Evolutionary conservation across 2,113 vertebrate species (phyloP).

Genomic region (Pavo muticus): DNA sequence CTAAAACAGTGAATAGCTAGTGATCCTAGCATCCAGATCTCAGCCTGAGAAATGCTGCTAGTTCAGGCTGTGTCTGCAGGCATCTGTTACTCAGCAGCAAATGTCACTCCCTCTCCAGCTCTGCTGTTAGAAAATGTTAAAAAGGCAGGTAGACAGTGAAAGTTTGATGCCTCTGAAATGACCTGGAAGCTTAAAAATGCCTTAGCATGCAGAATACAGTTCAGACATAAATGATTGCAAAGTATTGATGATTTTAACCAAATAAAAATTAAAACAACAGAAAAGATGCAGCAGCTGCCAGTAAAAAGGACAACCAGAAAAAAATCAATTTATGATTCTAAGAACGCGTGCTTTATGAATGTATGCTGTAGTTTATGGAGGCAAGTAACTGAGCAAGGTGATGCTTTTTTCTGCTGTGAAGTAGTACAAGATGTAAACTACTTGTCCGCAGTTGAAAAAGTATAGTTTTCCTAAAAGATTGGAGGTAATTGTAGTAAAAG

Average conservation of each 20-base stretch:
- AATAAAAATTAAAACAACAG: not conserved
- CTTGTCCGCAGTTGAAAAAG: not conserved
- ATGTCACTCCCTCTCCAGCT: conserved; percentile 10
- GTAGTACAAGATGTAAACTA: not conserved
- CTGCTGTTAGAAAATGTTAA: conserved; percentile 49
- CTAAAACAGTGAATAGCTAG: not conserved
- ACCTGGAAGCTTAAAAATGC: conserved; percentile 15
- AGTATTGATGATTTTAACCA: not conserved
- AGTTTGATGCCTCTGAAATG: conserved; percentile 53
- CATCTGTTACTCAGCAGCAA: conserved; percentile 37
- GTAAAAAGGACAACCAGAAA: not conserved
- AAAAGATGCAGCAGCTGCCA: not conserved
- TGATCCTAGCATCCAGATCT: conserved; percentile 3
- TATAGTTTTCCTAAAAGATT: not conserved
- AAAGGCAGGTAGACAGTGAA: conserved; percentile 37
- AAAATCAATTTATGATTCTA: not conserved
- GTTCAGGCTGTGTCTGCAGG: not conserved
- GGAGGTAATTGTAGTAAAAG: not conserved
- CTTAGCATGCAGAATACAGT: conserved; percentile 15
- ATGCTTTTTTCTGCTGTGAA: conserved; percentile 14
- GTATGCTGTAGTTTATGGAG: not conserved
- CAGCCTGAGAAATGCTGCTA: not conserved
- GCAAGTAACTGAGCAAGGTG: conserved; percentile 2
- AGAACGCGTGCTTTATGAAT: not conserved
- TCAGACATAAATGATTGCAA: not conserved